Evolutionary conservation across 2,797 vertebrate species (phyloP), one percentile per base, ranked within the genome.

Genomic region (Darevskia mixta): DNA sequence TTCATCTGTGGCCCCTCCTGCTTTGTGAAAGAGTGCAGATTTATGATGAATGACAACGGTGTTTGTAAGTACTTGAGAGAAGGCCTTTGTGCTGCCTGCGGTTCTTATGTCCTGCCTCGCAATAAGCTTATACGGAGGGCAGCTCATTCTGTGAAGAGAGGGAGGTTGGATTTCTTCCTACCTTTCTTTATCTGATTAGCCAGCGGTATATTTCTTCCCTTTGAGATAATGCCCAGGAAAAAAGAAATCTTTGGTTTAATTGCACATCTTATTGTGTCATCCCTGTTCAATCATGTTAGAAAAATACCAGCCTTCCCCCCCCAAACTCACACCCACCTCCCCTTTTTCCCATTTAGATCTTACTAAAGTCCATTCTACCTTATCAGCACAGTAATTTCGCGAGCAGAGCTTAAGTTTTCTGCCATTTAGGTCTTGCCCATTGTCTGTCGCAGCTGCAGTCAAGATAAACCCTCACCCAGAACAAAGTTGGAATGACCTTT

Each of bases 381-480:
- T 98, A 99, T 98, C 98, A 97, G 98, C 97, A 93, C 96, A 97
- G 98, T 98, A 98, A 98, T 98, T 98, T 98, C 97, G 95, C 95
- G 96, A 96, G 98, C 97, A 95, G 98, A 98, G 98, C 98, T 88
- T 98, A 97, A 98, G 98, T 98, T 98, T 98, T 98, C 98, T 98
- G 98, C 98, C 97, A 97, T 95, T 98, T 97, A 98, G 98, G 96
- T 97, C 98, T 95, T 96, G 94, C 97, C 97, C 97, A 98, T 99
- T 99, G 98, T 99, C 97, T 96, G 94, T 97, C 97, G 94, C 97
- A 96, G 98, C 97, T 97, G 98, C 98, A 97, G 98, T 98, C 95
- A 97, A 99, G 98, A 99, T 99, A 99, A 99, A 99, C 98, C 98
- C 97, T 98, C 97, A 97, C 98, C 98, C 98, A 97, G 98, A 98